These are phyloP conservation scores for Distichodus sexfasciatus DNA, from an alignment of 2,797 vertebrate species.

Conservation along the genomic window DNA sequence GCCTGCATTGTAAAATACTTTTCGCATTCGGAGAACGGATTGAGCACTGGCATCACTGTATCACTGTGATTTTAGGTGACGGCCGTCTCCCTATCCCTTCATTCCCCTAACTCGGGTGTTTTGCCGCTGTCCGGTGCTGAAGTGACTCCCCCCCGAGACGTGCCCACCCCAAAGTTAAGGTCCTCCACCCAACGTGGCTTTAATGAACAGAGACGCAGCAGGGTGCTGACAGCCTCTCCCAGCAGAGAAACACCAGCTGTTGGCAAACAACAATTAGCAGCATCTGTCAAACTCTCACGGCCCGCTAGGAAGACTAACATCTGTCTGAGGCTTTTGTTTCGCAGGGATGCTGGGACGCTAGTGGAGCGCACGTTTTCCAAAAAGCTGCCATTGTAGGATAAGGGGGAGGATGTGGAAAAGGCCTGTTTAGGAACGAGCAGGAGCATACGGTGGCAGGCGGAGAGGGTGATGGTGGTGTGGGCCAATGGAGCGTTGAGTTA, in stretches of 20 bases:
- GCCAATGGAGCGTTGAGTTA: neutral
- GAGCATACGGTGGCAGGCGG: neutral
- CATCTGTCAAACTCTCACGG: constrained; percentile 53
- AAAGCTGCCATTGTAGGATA: neutral
- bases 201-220: constrained; percentile 47
- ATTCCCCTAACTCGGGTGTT: no score
- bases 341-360: constrained; percentile 18
- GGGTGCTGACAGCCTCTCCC: constrained; percentile 39
- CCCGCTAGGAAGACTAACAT: constrained; percentile 51
- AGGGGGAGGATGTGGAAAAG: neutral
- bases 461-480: neutral
- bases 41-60: no score
- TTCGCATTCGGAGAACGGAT: no score
- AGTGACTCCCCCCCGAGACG: constrained; percentile 23
- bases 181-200: constrained; percentile 11
- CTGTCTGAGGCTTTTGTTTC: constrained; percentile 46
- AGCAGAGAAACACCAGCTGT: constrained; percentile 42
- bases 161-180: constrained; percentile 20
- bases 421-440: neutral
- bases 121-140: neutral
- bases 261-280: constrained; percentile 56
- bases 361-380: constrained; percentile 19
- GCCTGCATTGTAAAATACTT: no score
- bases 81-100: no score
- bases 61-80: no score